Evolutionary conservation across 2,888 invertebrate species (phyloP).

Genomic region (Synanthedon myopaeformis): DNA sequence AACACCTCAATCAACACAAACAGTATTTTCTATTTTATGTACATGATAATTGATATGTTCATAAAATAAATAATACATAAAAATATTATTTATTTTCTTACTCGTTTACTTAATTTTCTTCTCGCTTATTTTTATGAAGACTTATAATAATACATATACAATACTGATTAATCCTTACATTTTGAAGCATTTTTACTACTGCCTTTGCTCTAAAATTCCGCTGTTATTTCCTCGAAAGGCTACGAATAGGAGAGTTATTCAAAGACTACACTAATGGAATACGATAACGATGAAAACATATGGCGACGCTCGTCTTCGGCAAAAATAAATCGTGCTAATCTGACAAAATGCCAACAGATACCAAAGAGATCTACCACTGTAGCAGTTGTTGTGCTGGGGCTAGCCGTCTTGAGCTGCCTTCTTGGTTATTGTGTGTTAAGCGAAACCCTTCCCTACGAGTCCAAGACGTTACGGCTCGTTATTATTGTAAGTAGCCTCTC

Average conservation of each 20-base stretch:
- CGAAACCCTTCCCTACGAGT: slow-evolving; percentile 57
- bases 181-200: too few relatives aligned
- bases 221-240: too few relatives aligned
- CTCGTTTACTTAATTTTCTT: too few relatives aligned
- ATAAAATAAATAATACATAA: too few relatives aligned
- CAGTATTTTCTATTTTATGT: neutral
- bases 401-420: slow-evolving; percentile 59
- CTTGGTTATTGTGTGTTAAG: slow-evolving; percentile 60
- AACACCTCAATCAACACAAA: too few relatives aligned
- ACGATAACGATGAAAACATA: slow-evolving; percentile 51
- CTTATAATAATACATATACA: too few relatives aligned
- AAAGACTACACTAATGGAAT: slow-evolving; percentile 34
- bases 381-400: slow-evolving; percentile 51
- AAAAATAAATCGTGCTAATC: slow-evolving; percentile 25
- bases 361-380: slow-evolving; percentile 45
- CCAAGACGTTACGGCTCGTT: slow-evolving; percentile 53
- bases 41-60: too few relatives aligned
- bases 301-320: slow-evolving; percentile 45
- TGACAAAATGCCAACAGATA: slow-evolving; percentile 36
- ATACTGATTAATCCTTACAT: too few relatives aligned
- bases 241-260: neutral
- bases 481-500: slow-evolving; percentile 39
- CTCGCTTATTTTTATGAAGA: too few relatives aligned
- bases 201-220: too few relatives aligned
- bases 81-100: too few relatives aligned